Conservation (phyloP, 2,888 invertebrate species). For the Sisyra terminalis region DNA sequence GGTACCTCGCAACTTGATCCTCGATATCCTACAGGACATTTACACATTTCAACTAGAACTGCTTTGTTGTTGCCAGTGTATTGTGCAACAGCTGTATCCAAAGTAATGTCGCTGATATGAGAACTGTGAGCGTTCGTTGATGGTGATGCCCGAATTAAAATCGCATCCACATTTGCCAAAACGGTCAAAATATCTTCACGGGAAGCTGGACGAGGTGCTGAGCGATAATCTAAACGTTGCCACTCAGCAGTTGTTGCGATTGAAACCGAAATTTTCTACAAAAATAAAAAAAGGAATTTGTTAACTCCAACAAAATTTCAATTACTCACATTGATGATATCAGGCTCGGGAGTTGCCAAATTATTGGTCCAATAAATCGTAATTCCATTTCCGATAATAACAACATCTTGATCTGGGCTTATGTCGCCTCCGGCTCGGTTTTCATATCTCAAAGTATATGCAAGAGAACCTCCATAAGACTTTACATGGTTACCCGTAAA, state of each 20-base stretch:
- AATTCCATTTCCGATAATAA: constrained; percentile 62
- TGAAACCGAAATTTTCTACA: constrained; percentile 43
- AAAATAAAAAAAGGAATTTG: constrained; percentile 1
- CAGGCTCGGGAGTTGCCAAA: constrained; percentile 28
- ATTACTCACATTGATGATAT: constrained; percentile 38
- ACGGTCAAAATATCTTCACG: constrained; percentile 74
- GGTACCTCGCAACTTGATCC: constrained; percentile 69
- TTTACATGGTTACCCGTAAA: constrained; percentile 61
- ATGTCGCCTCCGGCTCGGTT: constrained; percentile 33
- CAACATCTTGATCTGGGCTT: constrained; percentile 60
- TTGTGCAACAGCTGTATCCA: constrained; percentile 63
- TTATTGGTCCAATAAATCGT: constrained; percentile 57
- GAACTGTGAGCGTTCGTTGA: constrained; percentile 43
- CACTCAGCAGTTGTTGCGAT: constrained; percentile 46
- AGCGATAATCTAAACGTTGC: constrained; percentile 35
- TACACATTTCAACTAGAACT: constrained; percentile 68
- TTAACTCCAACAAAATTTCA: neutral
- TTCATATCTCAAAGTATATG: constrained; percentile 53
- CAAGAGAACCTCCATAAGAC: constrained; percentile 74
- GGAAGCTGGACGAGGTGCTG: constrained; percentile 40
- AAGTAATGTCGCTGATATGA: constrained; percentile 65
- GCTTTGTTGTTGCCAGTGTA: constrained; percentile 45
- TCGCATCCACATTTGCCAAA: constrained; percentile 64
- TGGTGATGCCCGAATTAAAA: constrained; percentile 68
- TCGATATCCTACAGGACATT: constrained; percentile 59